phyloP scores from a whole-genome alignment of 2,888 invertebrate species.

The Griposia aprilina region DNA sequence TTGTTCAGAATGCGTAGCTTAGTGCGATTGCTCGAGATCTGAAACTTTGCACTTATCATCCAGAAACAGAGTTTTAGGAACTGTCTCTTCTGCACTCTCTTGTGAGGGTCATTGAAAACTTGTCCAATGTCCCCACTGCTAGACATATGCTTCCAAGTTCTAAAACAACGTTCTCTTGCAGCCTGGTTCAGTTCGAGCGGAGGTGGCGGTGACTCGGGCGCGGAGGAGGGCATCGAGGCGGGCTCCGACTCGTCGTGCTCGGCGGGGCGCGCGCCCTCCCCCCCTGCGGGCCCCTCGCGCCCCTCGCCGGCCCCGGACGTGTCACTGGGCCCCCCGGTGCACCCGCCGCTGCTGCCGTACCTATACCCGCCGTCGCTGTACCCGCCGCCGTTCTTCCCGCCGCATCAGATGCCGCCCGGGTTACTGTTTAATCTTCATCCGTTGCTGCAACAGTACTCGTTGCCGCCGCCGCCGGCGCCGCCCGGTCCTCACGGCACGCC shows the following conservation, averaged over 20 bases:
- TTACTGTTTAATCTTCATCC: constrained; percentile 97
- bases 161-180: constrained; percentile 72
- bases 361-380: constrained; percentile 97
- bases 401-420: constrained; percentile 95
- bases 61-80: neutral
- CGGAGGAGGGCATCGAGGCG: constrained; percentile 92
- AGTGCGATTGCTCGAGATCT: too few species aligned
- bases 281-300: constrained; percentile 90
- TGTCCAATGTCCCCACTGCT: neutral
- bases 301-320: constrained; percentile 97
- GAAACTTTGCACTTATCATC: too few species aligned
- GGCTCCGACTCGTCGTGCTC: constrained; percentile 94
- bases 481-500: constrained; percentile 92
- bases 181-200: constrained; percentile 93
- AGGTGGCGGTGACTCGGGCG: constrained; percentile 90
- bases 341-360: constrained; percentile 98
- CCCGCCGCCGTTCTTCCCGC: constrained; percentile 94
- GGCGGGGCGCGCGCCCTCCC: constrained; percentile 91
- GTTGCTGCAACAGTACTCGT: constrained; percentile 96
- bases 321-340: constrained; percentile 97
- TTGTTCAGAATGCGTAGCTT: neutral
- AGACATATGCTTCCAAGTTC: constrained; percentile 1
- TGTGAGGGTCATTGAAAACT: neutral
- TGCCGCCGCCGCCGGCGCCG: constrained; percentile 92
- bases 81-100: neutral